Base-by-base conservation (phyloP, 2,797 vertebrate genomes). In the Buphagus erythrorhynchus region DNA sequence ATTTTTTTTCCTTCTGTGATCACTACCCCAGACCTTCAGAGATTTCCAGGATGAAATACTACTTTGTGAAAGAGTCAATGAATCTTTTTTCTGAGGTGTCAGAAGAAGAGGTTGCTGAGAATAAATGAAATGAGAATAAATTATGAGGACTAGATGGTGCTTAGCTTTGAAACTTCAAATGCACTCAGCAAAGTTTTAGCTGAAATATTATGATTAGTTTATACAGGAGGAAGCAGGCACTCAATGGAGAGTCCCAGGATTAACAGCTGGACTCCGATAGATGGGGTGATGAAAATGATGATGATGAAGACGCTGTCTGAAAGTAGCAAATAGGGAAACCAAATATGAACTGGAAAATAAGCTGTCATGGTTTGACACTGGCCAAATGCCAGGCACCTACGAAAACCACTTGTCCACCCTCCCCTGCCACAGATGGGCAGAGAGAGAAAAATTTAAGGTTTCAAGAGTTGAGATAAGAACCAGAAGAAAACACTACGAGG, bases 371-470 rank as follows among this genome's bases (percentile, higher is more conserved):
- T n/a, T 45, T 78, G 33, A 78, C 28, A 45, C 13, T 13, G 13
- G 9, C 21, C 21, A 45, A 55, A 38, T 11, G 13, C 40, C 28
- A 21, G 28, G 33, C 28, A 46, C 21, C 8, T 13, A 45, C 0
- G 0, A 54, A 35, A 65, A 10, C 13, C 2, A 2, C 13, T 45
- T 0, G 1, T 3, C 28, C 28, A 46, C 17, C 5, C 33, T 65
- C 13, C 21, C 17, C 40, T n/a, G 17, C 33, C 40, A 36, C 26
- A 55, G 40, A 17, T 36, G 33, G 1, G 5, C 17, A 65, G 26
- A 78, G 28, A 36, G 2, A 55, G 11, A 55, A 38, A n/a, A 45
- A 26, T 11, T 36, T 21, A 66, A 38, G 22, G 29, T 6, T 36
- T 46, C 14, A 21, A 38, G 7, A 66, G 17, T 7, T 59, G 21